A percentile compares a stretch with the other conserved stretches of the same genome.
These are phyloP conservation scores for Hypsibius dujardini DNA, from an alignment of 1,140 invertebrate genomes.

Conservation along the genomic window DNA sequence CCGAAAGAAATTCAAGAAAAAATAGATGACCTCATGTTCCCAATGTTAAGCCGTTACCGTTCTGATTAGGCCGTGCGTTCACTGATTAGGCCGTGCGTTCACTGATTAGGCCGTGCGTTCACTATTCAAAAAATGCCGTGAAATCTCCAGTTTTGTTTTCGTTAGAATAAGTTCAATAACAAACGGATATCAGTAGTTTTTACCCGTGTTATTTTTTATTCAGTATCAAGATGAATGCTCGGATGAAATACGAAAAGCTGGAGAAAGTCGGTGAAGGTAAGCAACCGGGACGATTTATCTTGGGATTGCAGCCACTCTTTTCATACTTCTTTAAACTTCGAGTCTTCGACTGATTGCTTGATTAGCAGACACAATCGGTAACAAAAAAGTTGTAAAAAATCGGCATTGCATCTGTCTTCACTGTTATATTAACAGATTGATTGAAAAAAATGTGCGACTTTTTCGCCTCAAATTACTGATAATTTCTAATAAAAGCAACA, in stretches of 20 bases:
- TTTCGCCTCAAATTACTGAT: too few relatives aligned
- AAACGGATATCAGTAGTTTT: neutral
- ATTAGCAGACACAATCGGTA: too few relatives aligned
- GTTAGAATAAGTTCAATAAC: neutral
- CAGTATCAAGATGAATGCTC: conserved; percentile 1
- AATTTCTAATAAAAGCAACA: too few relatives aligned
- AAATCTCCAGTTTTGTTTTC: neutral
- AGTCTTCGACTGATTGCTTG: neutral
- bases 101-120: neutral
- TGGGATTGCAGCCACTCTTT: neutral
- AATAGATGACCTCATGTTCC: too few relatives aligned
- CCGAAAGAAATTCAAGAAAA: too few relatives aligned
- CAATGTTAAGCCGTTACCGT: neutral
- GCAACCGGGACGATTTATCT: conserved; percentile 13
- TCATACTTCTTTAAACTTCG: neutral
- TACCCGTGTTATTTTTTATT: neutral
- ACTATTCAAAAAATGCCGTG: neutral
- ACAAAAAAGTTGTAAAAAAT: too few relatives aligned
- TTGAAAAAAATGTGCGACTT: too few relatives aligned
- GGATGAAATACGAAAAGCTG: conserved; percentile 79
- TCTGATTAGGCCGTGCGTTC: neutral
- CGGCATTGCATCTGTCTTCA: too few relatives aligned
- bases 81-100: too few relatives aligned
- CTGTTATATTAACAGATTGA: too few relatives aligned
- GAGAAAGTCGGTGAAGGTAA: conserved; percentile 95